Conservation (phyloP, 1,140 invertebrate genomes). For the Pseudomyrmex cubaensis region DNA sequence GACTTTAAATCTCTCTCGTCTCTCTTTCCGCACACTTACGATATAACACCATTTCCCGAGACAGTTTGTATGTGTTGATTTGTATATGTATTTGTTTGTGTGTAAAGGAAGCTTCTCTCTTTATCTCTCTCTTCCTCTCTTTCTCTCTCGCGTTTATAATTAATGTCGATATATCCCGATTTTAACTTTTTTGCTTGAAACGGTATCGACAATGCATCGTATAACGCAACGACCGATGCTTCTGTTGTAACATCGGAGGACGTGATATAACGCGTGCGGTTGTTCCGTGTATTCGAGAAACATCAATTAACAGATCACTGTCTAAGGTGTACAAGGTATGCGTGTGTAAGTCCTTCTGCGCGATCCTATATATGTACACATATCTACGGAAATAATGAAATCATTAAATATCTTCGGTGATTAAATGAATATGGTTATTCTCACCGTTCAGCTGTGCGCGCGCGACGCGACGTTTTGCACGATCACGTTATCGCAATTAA, state of each 20-base stretch:
- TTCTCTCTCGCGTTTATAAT: conserved; percentile 20
- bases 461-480: conserved; percentile 1
- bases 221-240: conserved; percentile 3
- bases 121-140: too few species aligned
- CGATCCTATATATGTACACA: conserved; percentile 38
- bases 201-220: conserved; percentile 4
- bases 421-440: neutral
- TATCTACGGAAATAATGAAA: conserved; percentile 56
- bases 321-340: conserved; percentile 4
- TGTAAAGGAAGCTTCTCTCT: conserved; percentile 43
- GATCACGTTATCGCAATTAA: too few species aligned
- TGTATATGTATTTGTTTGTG: conserved; percentile 36
- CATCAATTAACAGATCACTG: conserved; percentile 31
- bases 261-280: conserved; percentile 4
- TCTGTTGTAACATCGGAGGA: neutral
- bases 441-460: conserved; percentile 1
- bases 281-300: conserved; percentile 14
- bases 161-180: conserved; percentile 44
- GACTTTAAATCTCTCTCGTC: neutral
- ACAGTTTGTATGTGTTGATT: neutral
- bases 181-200: conserved; percentile 4
- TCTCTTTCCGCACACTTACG: neutral
- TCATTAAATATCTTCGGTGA: conserved; percentile 32
- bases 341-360: conserved; percentile 37
- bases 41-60: neutral